phyloP scores from a whole-genome alignment of 1,140 invertebrate species.

The Chrysomallon squamiferum region DNA sequence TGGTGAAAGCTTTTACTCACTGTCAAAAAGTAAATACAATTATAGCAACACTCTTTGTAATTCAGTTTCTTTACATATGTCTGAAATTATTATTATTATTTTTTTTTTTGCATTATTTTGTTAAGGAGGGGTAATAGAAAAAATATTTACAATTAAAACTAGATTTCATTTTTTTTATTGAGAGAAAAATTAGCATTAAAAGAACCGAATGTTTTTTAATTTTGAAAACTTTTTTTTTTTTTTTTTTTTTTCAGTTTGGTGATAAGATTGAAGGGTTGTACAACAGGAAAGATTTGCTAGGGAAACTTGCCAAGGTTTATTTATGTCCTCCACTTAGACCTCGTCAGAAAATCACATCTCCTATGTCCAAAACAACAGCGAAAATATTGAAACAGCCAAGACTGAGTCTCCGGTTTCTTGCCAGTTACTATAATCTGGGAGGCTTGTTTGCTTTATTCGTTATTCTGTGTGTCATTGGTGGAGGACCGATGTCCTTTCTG shows the following conservation, averaged over 20 bases:
- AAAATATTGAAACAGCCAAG: constrained; percentile 71
- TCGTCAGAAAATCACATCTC: constrained; percentile 66
- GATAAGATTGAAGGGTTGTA: constrained; percentile 70
- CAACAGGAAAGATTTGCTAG: constrained; percentile 70
- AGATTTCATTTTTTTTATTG: no score
- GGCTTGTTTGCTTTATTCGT: constrained; percentile 27
- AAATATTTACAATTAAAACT: no score
- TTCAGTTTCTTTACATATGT: no score
- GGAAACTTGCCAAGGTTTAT: constrained; percentile 71
- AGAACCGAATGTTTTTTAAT: no score
- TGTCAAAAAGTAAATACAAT: no score
- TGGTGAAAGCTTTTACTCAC: no score
- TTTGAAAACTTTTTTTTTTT: no score
- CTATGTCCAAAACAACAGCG: constrained; percentile 67
- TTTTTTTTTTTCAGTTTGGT: constrained; percentile 4
- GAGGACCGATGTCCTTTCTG: constrained; percentile 8
- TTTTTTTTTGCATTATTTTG: no score
- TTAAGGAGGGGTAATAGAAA: no score
- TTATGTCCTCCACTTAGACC: constrained; percentile 70
- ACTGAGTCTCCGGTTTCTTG: constrained; percentile 74
- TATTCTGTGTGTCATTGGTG: constrained; percentile 21
- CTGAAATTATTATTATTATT: no score
- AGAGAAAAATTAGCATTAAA: no score
- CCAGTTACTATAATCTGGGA: constrained; percentile 66
- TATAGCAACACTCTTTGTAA: no score